These are phyloP conservation scores for Athene noctua DNA, from an alignment of 2,113 vertebrate genomes.

Conservation along the genomic window DNA sequence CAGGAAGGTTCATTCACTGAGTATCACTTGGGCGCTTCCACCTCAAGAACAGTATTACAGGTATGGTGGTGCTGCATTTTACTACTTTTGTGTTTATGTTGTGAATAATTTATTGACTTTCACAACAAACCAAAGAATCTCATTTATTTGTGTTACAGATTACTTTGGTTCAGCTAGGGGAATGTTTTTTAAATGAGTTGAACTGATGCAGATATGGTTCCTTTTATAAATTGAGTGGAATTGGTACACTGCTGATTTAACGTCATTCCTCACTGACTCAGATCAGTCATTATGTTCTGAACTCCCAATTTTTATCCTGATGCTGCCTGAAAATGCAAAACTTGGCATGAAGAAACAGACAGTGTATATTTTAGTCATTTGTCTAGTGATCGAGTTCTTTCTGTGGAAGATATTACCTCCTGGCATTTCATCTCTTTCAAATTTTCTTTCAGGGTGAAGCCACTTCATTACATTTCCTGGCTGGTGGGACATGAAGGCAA, in stretches of 20 bases:
- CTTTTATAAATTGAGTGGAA: not conserved
- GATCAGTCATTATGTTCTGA: not conserved
- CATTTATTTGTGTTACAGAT: not conserved
- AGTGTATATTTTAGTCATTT: not conserved
- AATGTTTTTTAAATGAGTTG: not conserved
- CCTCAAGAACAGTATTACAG: constrained; percentile 92
- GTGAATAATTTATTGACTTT: not conserved
- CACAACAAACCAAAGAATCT: not conserved
- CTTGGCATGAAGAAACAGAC: not conserved
- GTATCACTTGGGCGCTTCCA: constrained; percentile 93
- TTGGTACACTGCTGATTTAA: not conserved
- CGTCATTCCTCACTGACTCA: not conserved
- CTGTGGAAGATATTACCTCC: not conserved
- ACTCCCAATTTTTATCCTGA: not conserved
- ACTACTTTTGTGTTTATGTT: not conserved
- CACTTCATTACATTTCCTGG: constrained; percentile 96
- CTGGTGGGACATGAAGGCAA: constrained; percentile 94
- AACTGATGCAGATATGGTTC: not conserved
- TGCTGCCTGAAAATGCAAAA: constrained; percentile 23
- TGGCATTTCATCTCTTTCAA: not conserved
- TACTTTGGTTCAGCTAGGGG: not conserved
- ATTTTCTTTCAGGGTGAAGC: constrained; percentile 86
- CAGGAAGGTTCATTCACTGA: constrained; percentile 92
- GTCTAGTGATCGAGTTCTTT: not conserved
- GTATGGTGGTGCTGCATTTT: constrained; percentile 64